Percentiles rank a stretch among this genome's conserved stretches.
phyloP scores from a whole-genome alignment of 2,797 vertebrate species.

The Diplodus sargus region DNA sequence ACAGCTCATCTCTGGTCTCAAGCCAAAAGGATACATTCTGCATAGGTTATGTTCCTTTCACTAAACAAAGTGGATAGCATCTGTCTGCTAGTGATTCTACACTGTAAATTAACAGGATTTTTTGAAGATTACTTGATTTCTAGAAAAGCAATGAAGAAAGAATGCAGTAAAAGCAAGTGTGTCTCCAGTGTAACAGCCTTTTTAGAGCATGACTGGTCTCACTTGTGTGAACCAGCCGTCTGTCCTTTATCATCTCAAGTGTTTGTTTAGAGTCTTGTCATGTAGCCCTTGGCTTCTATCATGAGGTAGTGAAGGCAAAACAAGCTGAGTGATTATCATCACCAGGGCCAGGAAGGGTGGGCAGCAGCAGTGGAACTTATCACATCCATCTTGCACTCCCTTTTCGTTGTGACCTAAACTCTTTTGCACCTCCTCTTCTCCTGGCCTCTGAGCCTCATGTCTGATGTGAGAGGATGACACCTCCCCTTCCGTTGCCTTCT shows the following conservation, averaged over 20 bases:
- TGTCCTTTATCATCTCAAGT: constrained; percentile 64
- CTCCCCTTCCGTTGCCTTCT: constrained; percentile 70
- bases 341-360: constrained; percentile 73
- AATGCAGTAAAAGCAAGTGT: constrained; percentile 7
- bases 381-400: constrained; percentile 56
- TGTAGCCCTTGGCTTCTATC: constrained; percentile 66
- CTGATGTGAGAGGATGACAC: constrained; percentile 80
- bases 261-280: constrained; percentile 71
- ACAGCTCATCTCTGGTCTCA: background rate
- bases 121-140: background rate
- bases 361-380: constrained; percentile 56
- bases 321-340: constrained; percentile 76
- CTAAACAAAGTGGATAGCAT: background rate
- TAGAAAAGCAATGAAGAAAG: constrained; percentile 14
- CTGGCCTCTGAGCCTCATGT: constrained; percentile 60
- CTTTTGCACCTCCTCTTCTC: constrained; percentile 68
- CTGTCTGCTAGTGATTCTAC: background rate
- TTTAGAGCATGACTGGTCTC: constrained; percentile 37
- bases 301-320: constrained; percentile 65
- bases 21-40: background rate
- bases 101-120: constrained; percentile 17
- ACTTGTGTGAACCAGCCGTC: constrained; percentile 42
- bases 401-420: constrained; percentile 58
- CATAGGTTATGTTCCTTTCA: background rate
- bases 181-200: constrained; percentile 20